A percentile compares a stretch with the other conserved stretches of the same genome.
phyloP scores from a whole-genome alignment of 2,113 vertebrate species.

The Salvator merianae region DNA sequence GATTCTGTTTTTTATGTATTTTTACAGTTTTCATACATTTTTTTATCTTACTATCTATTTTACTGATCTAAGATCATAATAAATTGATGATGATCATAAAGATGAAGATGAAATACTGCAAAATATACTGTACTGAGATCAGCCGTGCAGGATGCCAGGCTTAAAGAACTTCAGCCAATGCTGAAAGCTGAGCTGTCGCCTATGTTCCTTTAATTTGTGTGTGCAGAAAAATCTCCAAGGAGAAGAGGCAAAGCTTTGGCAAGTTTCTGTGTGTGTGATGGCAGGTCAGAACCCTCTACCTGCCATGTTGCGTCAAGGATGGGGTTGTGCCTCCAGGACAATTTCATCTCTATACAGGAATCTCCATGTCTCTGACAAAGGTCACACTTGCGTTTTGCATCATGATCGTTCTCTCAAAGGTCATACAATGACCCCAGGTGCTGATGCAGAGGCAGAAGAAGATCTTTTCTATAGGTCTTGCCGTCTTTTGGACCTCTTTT shows the following conservation, averaged over 20 bases:
- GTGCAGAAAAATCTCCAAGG: background rate
- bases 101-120: too few species aligned
- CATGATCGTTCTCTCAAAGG: background rate
- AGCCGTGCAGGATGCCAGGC: too few species aligned
- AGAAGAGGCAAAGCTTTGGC: background rate
- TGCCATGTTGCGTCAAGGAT: background rate
- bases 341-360: background rate
- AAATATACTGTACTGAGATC: too few species aligned
- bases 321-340: background rate
- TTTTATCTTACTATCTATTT: too few species aligned
- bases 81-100: too few species aligned
- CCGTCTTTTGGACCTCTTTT: background rate
- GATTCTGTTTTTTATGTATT: too few species aligned
- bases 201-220: background rate
- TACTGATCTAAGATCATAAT: too few species aligned
- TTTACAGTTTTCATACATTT: too few species aligned
- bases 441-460: background rate
- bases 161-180: too few species aligned
- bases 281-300: background rate
- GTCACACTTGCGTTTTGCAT: background rate
- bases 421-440: conserved; percentile 10
- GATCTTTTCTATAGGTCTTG: background rate
- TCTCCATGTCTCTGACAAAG: conserved; percentile 7
- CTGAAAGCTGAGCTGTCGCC: background rate
- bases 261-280: background rate